Percentiles rank a stretch among this genome's conserved stretches.
Evolutionary conservation across 2,888 invertebrate species (phyloP).

Genomic region (Clitarchus hookeri): DNA sequence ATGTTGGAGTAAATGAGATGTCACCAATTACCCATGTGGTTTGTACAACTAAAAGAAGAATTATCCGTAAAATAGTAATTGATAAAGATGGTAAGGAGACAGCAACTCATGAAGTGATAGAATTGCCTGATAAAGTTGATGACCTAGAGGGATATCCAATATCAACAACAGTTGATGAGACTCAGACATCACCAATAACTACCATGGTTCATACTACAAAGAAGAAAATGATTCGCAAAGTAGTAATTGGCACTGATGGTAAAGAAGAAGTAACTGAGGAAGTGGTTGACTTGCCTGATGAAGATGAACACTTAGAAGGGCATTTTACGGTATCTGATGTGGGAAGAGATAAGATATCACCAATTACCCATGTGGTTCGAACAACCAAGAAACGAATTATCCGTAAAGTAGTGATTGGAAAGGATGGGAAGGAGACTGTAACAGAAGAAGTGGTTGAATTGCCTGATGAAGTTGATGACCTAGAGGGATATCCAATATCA

Average conservation of each 20-base stretch:
- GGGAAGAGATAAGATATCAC: constrained; percentile 46
- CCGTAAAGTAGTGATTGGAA: background rate
- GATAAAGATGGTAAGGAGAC: background rate
- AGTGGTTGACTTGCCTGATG: constrained; percentile 81
- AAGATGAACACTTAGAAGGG: constrained; percentile 52
- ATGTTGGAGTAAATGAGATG: constrained; percentile 46
- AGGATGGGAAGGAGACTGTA: background rate
- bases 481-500: background rate
- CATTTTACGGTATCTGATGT: too few species aligned
- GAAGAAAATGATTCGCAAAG: constrained; percentile 67
- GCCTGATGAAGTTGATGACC: background rate
- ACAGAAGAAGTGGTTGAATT: background rate
- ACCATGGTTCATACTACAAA: constrained; percentile 61
- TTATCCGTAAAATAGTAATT: constrained; percentile 1
- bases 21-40: too few species aligned
- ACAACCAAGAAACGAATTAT: background rate
- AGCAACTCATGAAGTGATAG: background rate
- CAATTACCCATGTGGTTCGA: background rate
- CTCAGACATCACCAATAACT: constrained; percentile 48
- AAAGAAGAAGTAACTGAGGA: constrained; percentile 84
- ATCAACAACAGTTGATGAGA: background rate
- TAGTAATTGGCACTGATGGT: constrained; percentile 75
- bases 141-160: too few species aligned
- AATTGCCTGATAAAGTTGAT: background rate
- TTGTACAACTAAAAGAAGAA: background rate